Percentiles rank a stretch among this genome's conserved stretches.
Conservation (phyloP, 2,888 invertebrate genomes). For the Zaprionus obscuricornis region DNA sequence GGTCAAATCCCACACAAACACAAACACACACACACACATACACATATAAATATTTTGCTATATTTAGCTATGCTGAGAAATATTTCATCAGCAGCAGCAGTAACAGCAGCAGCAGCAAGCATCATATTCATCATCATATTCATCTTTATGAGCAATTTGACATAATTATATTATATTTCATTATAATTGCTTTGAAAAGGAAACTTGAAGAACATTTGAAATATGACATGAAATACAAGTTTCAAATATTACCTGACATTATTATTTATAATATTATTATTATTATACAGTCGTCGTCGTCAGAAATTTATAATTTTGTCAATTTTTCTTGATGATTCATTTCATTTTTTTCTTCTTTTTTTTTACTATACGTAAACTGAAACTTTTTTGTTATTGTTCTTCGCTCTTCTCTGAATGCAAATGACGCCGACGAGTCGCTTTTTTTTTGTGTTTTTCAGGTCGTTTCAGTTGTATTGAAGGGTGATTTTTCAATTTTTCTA, state of each 20-base stretch:
- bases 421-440: constrained; percentile 4
- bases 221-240: constrained; percentile 39
- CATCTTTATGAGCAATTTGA: constrained; percentile 31
- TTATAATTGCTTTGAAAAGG: constrained; percentile 56
- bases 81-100: constrained; percentile 24
- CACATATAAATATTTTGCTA: constrained; percentile 41
- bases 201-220: constrained; percentile 42
- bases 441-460: background rate
- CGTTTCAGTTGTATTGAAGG: constrained; percentile 17
- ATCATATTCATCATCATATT: constrained; percentile 38
- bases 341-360: no score
- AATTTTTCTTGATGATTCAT: constrained; percentile 33
- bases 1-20: constrained; percentile 41
- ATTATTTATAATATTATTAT: background rate
- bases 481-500: no score
- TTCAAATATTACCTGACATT: constrained; percentile 19
- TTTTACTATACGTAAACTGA: constrained; percentile 8
- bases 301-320: constrained; percentile 7
- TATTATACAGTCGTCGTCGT: no score
- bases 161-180: constrained; percentile 48
- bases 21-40: background rate
- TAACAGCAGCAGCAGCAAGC: no score
- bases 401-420: constrained; percentile 23
- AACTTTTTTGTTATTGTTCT: constrained; percentile 18
- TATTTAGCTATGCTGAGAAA: constrained; percentile 54